Percentiles rank a stretch among this genome's conserved stretches.
Conservation (phyloP, 1,140 invertebrate species). For the Drosophila nigrodunni region DNA sequence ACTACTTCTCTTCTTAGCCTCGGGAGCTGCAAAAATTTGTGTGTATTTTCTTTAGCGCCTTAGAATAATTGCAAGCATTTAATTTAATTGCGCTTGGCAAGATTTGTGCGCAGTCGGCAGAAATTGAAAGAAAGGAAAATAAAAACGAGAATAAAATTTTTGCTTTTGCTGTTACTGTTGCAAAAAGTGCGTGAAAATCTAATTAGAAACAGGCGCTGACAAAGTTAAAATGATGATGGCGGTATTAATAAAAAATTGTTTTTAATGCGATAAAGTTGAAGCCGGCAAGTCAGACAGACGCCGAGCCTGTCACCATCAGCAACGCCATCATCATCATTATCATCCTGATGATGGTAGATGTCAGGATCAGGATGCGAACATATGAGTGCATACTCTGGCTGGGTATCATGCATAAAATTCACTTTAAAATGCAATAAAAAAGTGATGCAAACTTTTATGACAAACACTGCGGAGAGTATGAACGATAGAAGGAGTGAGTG, state of each 20-base stretch:
- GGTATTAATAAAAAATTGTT: conserved; percentile 46
- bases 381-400: conserved; percentile 48
- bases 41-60: conserved; percentile 68
- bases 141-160: conserved; percentile 36
- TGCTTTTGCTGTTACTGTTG: conserved; percentile 45
- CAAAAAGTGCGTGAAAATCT: conserved; percentile 73
- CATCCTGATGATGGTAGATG: conserved; percentile 35
- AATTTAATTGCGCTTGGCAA: conserved; percentile 77
- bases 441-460: conserved; percentile 64
- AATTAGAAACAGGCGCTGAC: conserved; percentile 67
- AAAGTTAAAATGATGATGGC: conserved; percentile 70
- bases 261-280: conserved; percentile 63
- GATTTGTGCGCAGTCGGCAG: conserved; percentile 51
- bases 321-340: neutral
- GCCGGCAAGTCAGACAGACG: conserved; percentile 7
- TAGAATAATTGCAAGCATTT: conserved; percentile 80
- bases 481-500: neutral
- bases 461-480: conserved; percentile 1
- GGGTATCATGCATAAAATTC: conserved; percentile 59
- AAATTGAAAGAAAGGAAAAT: conserved; percentile 41
- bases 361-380: conserved; percentile 44
- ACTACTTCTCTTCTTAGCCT: neutral
- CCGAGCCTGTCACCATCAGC: conserved; percentile 51
- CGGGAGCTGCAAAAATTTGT: conserved; percentile 38
- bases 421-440: conserved; percentile 80